A percentile compares a stretch with the other conserved stretches of the same genome.
Evolutionary conservation across 1,140 invertebrate species (phyloP).

Genomic region (Formica selysi): DNA sequence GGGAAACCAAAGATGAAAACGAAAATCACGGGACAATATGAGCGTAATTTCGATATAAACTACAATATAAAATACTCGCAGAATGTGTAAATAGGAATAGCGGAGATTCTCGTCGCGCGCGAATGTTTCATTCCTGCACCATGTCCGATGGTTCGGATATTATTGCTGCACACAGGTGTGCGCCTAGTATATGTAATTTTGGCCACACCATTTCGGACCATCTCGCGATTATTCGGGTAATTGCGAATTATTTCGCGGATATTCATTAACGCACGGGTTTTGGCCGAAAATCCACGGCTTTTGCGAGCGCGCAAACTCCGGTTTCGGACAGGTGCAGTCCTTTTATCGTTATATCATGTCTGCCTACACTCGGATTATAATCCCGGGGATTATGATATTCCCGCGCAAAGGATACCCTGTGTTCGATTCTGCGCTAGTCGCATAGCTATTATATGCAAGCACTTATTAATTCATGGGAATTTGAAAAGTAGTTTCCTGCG

Average conservation of each 20-base stretch:
- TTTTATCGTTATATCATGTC: constrained; percentile 52
- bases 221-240: constrained; percentile 55
- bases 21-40: not conserved
- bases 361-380: constrained; percentile 51
- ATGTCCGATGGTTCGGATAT: not conserved
- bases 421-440: constrained; percentile 29
- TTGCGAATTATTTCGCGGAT: constrained; percentile 62
- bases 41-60: constrained; percentile 17
- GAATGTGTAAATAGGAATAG: constrained; percentile 24
- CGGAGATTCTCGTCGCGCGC: not conserved
- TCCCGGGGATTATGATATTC: constrained; percentile 13
- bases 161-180: not conserved
- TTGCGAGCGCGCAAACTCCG: not conserved
- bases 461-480: constrained; percentile 54
- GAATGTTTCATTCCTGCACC: constrained; percentile 18
- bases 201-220: constrained; percentile 37
- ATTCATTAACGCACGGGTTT: constrained; percentile 53
- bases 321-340: constrained; percentile 32
- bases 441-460: not conserved
- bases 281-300: constrained; percentile 56
- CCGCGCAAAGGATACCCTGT: constrained; percentile 25
- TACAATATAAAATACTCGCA: not conserved
- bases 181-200: constrained; percentile 37
- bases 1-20: not conserved
- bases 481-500: constrained; percentile 36